Conservation (phyloP, 2,113 vertebrate genomes). For the Brevimyrus niger region DNA sequence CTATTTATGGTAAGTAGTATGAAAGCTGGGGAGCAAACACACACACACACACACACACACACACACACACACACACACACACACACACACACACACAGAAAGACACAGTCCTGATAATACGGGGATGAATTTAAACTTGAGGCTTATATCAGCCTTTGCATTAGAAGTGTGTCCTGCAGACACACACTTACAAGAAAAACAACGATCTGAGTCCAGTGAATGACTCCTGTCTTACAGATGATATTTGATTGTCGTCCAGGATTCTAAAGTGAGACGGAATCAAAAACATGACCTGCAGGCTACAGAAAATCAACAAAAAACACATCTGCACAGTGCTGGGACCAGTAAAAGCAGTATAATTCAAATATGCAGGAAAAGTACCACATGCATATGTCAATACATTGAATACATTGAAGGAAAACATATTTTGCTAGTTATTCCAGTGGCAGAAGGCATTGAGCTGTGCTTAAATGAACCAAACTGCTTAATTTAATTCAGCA, state of each 20-base stretch:
- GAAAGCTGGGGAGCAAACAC: not conserved
- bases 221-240: constrained; percentile 25
- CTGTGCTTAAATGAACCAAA: not conserved
- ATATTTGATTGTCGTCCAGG: constrained; percentile 50
- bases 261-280: constrained; percentile 33
- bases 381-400: not conserved
- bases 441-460: not conserved
- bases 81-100: not conserved
- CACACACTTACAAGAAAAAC: constrained; percentile 52
- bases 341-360: not conserved
- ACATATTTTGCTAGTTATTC: not conserved
- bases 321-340: not conserved
- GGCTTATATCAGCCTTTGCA: not conserved
- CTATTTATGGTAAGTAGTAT: not conserved
- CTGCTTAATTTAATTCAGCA: not conserved
- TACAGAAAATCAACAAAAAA: not conserved
- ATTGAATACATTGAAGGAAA: not conserved
- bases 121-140: not conserved
- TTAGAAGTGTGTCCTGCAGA: too few species aligned
- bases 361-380: not conserved
- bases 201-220: constrained; percentile 50
- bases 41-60: not conserved
- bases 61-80: not conserved
- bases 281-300: not conserved
- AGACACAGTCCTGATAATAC: not conserved